These are phyloP conservation scores for Homarus gammarus DNA, from an alignment of 2,888 invertebrate species.

Conservation along the genomic window DNA sequence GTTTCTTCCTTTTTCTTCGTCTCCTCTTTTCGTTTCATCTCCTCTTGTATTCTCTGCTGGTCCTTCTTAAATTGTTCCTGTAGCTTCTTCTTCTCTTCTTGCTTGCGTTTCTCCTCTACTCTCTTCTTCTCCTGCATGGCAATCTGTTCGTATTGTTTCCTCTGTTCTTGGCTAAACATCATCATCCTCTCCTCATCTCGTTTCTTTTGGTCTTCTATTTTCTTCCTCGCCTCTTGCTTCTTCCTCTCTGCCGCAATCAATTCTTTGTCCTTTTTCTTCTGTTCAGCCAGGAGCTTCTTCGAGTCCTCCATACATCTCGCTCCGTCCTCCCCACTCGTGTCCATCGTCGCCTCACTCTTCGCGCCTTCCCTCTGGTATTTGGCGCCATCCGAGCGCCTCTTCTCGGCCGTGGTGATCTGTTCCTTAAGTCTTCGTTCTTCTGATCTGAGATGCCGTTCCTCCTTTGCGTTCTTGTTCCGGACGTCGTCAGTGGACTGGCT, in stretches of 20 bases:
- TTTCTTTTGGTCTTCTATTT: constrained; percentile 52
- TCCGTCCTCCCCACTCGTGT: neutral
- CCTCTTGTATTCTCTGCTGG: constrained; percentile 68
- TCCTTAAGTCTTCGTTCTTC: constrained; percentile 29
- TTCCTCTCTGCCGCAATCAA: constrained; percentile 39
- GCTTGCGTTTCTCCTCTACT: constrained; percentile 42
- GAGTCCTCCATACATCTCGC: constrained; percentile 20
- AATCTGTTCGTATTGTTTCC: constrained; percentile 41
- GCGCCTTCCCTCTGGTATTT: neutral
- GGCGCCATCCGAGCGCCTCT: constrained; percentile 31
- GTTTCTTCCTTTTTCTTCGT: constrained; percentile 23
- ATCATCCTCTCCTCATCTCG: constrained; percentile 56
- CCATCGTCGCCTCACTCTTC: neutral
- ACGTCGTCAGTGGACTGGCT: constrained; percentile 37
- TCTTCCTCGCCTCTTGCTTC: constrained; percentile 47
- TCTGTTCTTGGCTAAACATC: constrained; percentile 35
- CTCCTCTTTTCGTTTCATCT: constrained; percentile 29
- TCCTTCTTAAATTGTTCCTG: constrained; percentile 72
- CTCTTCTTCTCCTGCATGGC: constrained; percentile 52
- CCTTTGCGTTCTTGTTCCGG: constrained; percentile 7
- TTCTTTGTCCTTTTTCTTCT: constrained; percentile 38
- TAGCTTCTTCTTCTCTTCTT: constrained; percentile 65
- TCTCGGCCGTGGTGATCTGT: constrained; percentile 23
- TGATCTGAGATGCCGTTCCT: constrained; percentile 25
- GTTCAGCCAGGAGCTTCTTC: constrained; percentile 25